Percentiles rank a stretch among this genome's conserved stretches.
These are phyloP conservation scores for Propithecus perrieri DNA, from an alignment of 2,797 vertebrate genomes.

Conservation along the genomic window DNA sequence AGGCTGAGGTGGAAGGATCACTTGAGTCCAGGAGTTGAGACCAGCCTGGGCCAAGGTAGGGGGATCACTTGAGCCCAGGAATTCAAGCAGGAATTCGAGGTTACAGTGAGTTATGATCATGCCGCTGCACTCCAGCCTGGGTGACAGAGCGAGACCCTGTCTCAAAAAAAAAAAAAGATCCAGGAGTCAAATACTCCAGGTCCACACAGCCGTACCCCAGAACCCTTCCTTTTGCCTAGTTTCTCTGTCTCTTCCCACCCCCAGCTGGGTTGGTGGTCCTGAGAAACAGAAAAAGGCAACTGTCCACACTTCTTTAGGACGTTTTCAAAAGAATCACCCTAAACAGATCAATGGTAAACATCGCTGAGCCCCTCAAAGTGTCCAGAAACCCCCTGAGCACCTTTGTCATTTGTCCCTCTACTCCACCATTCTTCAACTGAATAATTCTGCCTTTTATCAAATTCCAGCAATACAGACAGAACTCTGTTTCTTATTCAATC, in stretches of 20 bases:
- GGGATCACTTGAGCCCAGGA: no score
- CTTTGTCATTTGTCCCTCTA: neutral
- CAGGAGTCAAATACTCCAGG: neutral
- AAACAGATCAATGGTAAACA: neutral
- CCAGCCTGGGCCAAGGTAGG: no score
- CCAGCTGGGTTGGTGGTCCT: neutral
- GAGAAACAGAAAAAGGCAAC: neutral
- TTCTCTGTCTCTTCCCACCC: neutral
- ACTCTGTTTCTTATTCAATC: neutral
- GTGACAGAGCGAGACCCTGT: no score
- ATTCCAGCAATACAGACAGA: neutral
- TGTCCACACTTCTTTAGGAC: neutral
- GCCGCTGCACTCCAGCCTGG: no score
- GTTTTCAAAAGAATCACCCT: neutral
- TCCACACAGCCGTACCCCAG: neutral
- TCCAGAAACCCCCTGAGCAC: neutral
- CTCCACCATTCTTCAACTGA: neutral
- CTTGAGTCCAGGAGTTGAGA: no score
- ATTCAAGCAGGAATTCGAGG: no score
- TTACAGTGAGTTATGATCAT: no score
- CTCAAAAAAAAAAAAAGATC: no score
- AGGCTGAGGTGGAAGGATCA: no score
- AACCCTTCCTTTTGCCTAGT: neutral
- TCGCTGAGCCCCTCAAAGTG: neutral
- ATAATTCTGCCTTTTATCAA: neutral